phyloP scores from a whole-genome alignment of 2,113 vertebrate genomes.

The Thymallus thymallus region DNA sequence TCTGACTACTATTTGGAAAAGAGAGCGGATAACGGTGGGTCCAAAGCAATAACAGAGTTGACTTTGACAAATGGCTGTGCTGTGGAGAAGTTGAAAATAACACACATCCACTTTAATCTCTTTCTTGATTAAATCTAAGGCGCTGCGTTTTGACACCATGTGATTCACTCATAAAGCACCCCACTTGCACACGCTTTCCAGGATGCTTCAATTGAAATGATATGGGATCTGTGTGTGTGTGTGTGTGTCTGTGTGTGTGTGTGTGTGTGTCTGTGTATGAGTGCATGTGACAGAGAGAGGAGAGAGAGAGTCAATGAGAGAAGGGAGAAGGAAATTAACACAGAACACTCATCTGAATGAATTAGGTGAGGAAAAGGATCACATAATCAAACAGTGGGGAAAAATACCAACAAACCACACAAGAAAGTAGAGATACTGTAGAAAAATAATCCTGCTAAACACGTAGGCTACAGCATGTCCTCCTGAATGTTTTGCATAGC shows the following conservation, averaged over 20 bases:
- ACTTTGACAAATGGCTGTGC: slow-evolving; percentile 99
- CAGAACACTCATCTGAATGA: background rate
- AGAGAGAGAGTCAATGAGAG: slow-evolving; percentile 1
- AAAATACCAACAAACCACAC: slow-evolving; percentile 59
- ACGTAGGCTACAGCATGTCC: too few relatives aligned
- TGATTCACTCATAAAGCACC: slow-evolving; percentile 89
- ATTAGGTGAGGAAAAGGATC: background rate
- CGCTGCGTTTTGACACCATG: slow-evolving; percentile 92
- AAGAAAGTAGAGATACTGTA: slow-evolving; percentile 30
- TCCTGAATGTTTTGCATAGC: too few relatives aligned
- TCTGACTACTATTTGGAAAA: slow-evolving; percentile 97
- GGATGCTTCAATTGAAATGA: slow-evolving; percentile 82
- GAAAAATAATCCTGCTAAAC: too few relatives aligned
- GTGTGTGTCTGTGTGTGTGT: slow-evolving; percentile 21
- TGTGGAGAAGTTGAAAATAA: slow-evolving; percentile 97
- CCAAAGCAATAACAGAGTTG: slow-evolving; percentile 99
- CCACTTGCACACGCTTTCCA: slow-evolving; percentile 70
- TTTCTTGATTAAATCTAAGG: slow-evolving; percentile 98
- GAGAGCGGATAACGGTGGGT: slow-evolving; percentile 94
- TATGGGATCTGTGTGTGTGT: slow-evolving; percentile 59
- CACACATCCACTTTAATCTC: slow-evolving; percentile 99
- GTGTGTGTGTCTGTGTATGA: too few relatives aligned
- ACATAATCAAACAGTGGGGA: slow-evolving; percentile 41
- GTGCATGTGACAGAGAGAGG: too few relatives aligned
- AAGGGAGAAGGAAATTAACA: background rate